Base-by-base conservation (phyloP, 2,888 invertebrate species). In the Eremobia ochroleuca region DNA sequence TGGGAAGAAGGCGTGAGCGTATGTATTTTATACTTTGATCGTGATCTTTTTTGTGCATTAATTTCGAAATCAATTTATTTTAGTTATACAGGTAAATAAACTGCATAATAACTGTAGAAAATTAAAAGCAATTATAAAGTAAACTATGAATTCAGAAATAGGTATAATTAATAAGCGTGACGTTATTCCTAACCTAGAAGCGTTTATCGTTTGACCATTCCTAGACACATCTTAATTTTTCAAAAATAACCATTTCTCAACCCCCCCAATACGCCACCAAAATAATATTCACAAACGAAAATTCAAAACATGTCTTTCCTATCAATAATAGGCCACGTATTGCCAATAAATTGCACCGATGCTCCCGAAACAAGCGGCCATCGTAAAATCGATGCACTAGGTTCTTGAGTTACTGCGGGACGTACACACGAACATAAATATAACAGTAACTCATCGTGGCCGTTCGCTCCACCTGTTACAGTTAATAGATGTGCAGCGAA, bases 401-500 rank as follows among this genome's bases (percentile, higher is more conserved):
- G 87, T 86, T 87, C 88, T 89, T 90, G 89, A 91, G 89, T 91
- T 91, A 91, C 90, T 89, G 87, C 86, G 81, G 83, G 75, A 91
- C 91, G 91, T 88, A 91, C 92, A 92, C 88, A 91, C 91, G 91
- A 86, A 91, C 93, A 92, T 94, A 94, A 94, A 94, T 94, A 94
- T 94, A 94, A 94, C 94, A 92, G 93, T 96, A 94, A 94, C 93
- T 95, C 95, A 94, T 90, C 86, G 90, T 83, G 89, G 93, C 93
- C 93, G 92, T 96, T 94, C 89, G 89, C 84, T 91, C 92, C 96
- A 96, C 96, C 96, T 95, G 96, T 93, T 93, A 93, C 95, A 87
- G 79, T 90, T 93, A 93, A 95, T 94, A 94, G 94, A 94, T 94
- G 94, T 91, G 90, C 91, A 90, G 83, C 90, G 91, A 90, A 91